phyloP scores from a whole-genome alignment of 2,797 vertebrate genomes.

The Garrulus glandarius region DNA sequence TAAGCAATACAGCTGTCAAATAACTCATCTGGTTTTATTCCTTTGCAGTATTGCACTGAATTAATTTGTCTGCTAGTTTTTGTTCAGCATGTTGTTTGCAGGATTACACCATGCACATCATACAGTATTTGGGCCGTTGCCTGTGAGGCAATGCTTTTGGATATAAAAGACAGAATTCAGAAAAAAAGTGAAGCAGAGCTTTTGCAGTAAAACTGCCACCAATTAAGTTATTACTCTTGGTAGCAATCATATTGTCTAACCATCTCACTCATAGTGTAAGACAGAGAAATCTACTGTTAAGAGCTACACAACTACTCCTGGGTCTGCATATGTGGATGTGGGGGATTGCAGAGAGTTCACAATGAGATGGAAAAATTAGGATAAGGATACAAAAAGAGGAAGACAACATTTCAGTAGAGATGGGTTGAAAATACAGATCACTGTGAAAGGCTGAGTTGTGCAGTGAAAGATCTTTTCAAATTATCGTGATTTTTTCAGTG shows the following conservation, averaged over 20 bases:
- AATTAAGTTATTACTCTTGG: neutral
- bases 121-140: neutral
- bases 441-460: neutral
- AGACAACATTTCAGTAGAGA: neutral
- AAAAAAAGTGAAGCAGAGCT: neutral
- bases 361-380: neutral
- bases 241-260: neutral
- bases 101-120: neutral
- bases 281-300: neutral
- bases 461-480: neutral
- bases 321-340: neutral
- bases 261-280: neutral
- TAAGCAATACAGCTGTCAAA: neutral
- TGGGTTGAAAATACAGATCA: neutral
- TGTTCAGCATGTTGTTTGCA: neutral
- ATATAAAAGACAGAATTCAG: neutral
- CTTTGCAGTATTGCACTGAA: neutral
- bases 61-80: neutral
- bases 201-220: neutral
- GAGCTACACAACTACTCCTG: neutral
- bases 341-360: neutral
- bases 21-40: neutral
- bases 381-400: neutral
- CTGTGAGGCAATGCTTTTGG: neutral
- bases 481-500: rapidly evolving